These are phyloP conservation scores for Exocentrus adspersus DNA, from an alignment of 2,888 invertebrate genomes.

Conservation along the genomic window DNA sequence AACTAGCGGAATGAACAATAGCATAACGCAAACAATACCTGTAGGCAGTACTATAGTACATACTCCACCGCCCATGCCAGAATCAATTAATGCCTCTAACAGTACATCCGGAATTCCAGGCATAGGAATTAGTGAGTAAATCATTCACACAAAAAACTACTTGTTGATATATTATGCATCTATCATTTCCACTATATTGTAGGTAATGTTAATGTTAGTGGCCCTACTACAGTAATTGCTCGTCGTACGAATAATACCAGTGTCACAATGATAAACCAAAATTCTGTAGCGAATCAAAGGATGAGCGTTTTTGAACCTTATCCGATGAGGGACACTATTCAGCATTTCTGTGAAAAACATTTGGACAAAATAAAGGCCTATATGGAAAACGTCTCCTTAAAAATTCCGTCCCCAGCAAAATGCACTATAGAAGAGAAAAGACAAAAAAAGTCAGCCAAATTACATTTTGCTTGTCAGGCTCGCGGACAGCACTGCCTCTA, in stretches of 20 bases:
- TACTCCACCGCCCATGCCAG: conserved; percentile 43
- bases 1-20: conserved; percentile 53
- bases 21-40: conserved; percentile 59
- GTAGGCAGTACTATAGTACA: conserved; percentile 51
- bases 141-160: too few species aligned
- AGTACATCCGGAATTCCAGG: conserved; percentile 33
- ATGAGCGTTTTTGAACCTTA: conserved; percentile 91
- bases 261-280: conserved; percentile 74
- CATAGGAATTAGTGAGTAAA: conserved; percentile 51
- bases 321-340: conserved; percentile 91
- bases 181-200: conserved; percentile 23
- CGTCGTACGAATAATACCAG: conserved; percentile 77
- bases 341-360: conserved; percentile 96
- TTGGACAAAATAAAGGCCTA: conserved; percentile 90
- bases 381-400: conserved; percentile 86
- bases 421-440: conserved; percentile 92
- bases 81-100: conserved; percentile 39
- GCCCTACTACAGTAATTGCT: conserved; percentile 72
- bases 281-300: conserved; percentile 63
- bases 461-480: conserved; percentile 90
- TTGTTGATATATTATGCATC: too few species aligned
- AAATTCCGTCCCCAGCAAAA: conserved; percentile 90
- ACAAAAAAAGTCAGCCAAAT: conserved; percentile 86
- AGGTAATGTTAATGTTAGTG: conserved; percentile 67
- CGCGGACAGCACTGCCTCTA: conserved; percentile 88